A percentile compares a stretch with the other conserved stretches of the same genome.
Conservation (phyloP, 2,113 vertebrate species). For the Orientallactaga bullata region DNA sequence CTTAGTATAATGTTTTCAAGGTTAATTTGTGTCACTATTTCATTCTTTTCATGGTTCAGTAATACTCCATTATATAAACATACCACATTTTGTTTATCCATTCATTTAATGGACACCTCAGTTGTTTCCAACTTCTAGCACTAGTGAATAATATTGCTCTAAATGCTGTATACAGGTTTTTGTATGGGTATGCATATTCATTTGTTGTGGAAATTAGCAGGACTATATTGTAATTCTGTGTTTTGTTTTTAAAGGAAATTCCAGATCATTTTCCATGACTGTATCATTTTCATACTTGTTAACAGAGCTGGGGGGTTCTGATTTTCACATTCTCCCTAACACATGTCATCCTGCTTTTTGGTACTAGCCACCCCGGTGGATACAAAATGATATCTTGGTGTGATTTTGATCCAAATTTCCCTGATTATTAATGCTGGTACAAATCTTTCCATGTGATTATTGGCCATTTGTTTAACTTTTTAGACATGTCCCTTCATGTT, state of each 20-base stretch:
- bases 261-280: background rate
- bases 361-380: background rate
- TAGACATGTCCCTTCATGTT: background rate
- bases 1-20: background rate
- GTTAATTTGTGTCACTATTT: too few species aligned
- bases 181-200: background rate
- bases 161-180: background rate
- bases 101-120: too few species aligned
- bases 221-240: too few species aligned
- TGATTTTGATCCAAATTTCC: too few species aligned
- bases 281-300: background rate
- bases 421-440: too few species aligned
- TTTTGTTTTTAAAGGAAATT: too few species aligned
- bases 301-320: background rate
- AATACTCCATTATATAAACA: too few species aligned
- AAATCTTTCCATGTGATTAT: too few species aligned
- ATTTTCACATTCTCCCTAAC: constrained; percentile 10
- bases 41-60: background rate
- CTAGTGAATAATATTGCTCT: background rate
- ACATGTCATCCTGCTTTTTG: background rate
- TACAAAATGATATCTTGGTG: background rate
- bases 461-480: background rate
- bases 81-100: too few species aligned
- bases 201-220: background rate
- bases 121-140: background rate